Evolutionary conservation across 1,140 invertebrate species (phyloP), one percentile per base, ranked within the genome.

Genomic region (Latrodectus geometricus): DNA sequence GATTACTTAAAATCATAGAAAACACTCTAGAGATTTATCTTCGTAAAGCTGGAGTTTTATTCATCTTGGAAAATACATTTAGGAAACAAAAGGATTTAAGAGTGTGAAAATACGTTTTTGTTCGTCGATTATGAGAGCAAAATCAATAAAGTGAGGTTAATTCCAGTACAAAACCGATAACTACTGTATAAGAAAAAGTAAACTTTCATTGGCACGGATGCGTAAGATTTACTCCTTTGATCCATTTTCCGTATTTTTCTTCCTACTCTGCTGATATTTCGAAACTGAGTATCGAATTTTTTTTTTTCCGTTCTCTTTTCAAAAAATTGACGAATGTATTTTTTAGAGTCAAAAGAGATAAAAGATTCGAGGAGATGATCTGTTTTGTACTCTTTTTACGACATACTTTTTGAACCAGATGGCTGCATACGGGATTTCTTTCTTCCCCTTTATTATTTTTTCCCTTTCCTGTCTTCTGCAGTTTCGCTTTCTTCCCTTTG

Each of bases 141-240:
- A 72, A 83, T 83, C 81, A 83, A 83, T 83, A 75, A 70, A 66
- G 48, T 50, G 70, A 72, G 61, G 56, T 75, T 83, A 83, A 83
- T 83, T 83, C 72, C 72, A 65, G 56, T 52, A 68, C 50, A 61
- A 83, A 83, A 83, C 73, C 81, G 81, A 83, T 83, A 82, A 82
- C 52, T 83, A 56, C 35, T 20, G 14, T 68, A 35, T 48, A 73
- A 80, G 73, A 61, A 83, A 49, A 83, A 20, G 35, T 20, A n/a
- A 48, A n/a, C 66, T 23, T 56, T 52, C 20, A 73, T 12, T 20
- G 7, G 49, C 23, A 49, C 17, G 54, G 23, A 49, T 54, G 69
- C 70, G 80, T 61, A 82, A 72, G 69, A 82, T 82, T 82, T 82
- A 83, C 72, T 66, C 49, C 15, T 65, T 65, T 73, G 52, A 76